phyloP scores from a whole-genome alignment of 2,113 vertebrate species.

The Trichechus manatus region DNA sequence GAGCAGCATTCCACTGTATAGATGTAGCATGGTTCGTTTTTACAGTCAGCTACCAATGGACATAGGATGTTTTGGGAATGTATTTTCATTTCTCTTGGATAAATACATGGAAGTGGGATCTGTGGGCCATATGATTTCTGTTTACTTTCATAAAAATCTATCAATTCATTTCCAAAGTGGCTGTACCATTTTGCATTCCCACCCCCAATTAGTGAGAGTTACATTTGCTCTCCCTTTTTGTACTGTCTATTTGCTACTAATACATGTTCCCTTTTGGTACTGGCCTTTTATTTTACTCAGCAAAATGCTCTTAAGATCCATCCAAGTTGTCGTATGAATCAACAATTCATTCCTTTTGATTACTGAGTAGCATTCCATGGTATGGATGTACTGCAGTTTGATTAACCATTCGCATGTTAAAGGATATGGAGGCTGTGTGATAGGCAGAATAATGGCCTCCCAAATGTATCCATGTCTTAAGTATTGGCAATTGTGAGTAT shows the following conservation, averaged over 20 bases:
- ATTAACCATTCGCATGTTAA: not conserved
- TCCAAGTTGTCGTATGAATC: too few species aligned
- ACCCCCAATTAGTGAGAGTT: not conserved
- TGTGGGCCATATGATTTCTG: not conserved
- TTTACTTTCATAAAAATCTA: not conserved
- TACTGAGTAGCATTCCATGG: not conserved
- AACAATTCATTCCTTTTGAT: not conserved
- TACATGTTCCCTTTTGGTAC: too few species aligned
- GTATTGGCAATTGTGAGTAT: not conserved
- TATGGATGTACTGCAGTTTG: not conserved
- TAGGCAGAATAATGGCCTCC: not conserved
- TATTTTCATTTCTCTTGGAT: not conserved
- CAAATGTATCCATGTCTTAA: not conserved
- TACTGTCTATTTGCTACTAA: too few species aligned
- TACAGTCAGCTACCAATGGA: too few species aligned
- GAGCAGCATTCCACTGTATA: not conserved
- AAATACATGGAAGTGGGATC: too few species aligned
- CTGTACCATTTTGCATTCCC: not conserved
- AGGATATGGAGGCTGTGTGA: not conserved
- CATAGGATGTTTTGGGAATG: not conserved
- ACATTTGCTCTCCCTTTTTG: not conserved
- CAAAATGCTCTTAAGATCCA: too few species aligned
- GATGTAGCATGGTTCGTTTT: too few species aligned
- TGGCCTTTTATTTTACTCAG: too few species aligned
- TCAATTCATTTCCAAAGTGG: not conserved